phyloP scores from a whole-genome alignment of 2,797 vertebrate species.

The Neosilurus mollespiculum region DNA sequence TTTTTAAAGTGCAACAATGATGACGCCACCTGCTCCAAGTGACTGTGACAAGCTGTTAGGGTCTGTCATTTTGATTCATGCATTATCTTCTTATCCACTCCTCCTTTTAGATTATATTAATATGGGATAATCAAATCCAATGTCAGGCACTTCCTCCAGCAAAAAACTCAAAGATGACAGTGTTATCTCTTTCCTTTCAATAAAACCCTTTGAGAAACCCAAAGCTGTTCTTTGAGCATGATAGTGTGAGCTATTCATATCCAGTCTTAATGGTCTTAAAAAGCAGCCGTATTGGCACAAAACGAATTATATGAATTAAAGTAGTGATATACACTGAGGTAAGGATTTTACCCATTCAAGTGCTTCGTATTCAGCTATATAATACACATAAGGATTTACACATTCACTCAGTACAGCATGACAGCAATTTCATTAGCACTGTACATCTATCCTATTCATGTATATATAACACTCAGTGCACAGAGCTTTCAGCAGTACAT shows the following conservation, averaged over 20 bases:
- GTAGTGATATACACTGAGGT: background rate
- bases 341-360: constrained; percentile 2
- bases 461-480: background rate
- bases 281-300: constrained; percentile 11
- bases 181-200: background rate
- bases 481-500: constrained; percentile 24
- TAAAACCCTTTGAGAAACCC: constrained; percentile 10
- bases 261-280: background rate
- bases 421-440: background rate
- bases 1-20: no score
- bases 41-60: no score
- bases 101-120: background rate
- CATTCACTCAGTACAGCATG: background rate
- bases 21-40: no score
- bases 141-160: background rate
- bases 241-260: constrained; percentile 15
- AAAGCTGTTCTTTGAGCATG: constrained; percentile 2
- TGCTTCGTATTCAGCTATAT: background rate
- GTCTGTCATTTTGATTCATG: no score
- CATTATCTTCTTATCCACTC: no score
- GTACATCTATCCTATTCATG: background rate
- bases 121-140: no score
- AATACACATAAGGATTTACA: background rate
- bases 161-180: background rate
- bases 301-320: background rate